Evolutionary conservation across 2,797 vertebrate species (phyloP).

Genomic region (Philypnodon macrostomus): DNA sequence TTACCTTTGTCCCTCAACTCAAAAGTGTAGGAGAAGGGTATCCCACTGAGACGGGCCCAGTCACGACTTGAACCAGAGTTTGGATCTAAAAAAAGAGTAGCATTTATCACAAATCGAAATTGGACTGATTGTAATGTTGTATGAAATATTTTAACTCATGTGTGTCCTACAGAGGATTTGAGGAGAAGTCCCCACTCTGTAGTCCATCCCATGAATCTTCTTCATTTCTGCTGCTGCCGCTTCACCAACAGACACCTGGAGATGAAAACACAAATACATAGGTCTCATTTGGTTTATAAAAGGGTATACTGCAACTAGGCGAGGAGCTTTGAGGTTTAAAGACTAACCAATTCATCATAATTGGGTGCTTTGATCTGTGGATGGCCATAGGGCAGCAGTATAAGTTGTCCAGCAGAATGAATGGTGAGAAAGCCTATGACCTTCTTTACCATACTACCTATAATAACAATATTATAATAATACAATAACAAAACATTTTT

Average conservation of each 20-base stretch:
- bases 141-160: too few species aligned
- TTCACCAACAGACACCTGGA: conserved; percentile 74
- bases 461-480: too few species aligned
- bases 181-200: conserved; percentile 74
- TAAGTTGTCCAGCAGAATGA: conserved; percentile 76
- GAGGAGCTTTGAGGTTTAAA: background rate
- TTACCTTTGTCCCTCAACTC: conserved; percentile 75
- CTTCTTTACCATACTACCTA: conserved; percentile 49
- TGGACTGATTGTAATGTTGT: too few species aligned
- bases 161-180: conserved; percentile 77
- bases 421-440: conserved; percentile 78
- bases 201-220: conserved; percentile 74
- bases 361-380: conserved; percentile 70
- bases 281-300: too few species aligned
- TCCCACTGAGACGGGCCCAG: conserved; percentile 73
- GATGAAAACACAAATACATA: background rate
- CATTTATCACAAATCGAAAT: too few species aligned
- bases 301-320: too few species aligned
- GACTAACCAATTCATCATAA: conserved; percentile 74
- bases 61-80: conserved; percentile 79
- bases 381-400: conserved; percentile 76
- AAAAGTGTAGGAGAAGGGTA: conserved; percentile 78
- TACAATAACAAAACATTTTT: too few species aligned
- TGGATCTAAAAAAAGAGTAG: conserved; percentile 70
- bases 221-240: conserved; percentile 75